phyloP scores from a whole-genome alignment of 2,888 invertebrate genomes.

The Yponomeuta malinellus region DNA sequence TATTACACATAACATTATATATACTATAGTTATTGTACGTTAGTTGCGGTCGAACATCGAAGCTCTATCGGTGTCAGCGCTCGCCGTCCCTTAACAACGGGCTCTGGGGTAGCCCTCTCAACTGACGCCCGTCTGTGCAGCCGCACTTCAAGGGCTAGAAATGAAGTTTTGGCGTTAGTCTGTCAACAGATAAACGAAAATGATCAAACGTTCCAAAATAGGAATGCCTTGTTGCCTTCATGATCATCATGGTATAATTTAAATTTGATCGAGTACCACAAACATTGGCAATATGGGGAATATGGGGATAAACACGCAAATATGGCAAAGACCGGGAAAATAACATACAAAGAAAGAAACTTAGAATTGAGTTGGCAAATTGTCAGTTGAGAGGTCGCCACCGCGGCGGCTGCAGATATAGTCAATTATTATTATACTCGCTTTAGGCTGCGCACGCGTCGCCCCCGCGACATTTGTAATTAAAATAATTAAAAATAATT shows the following conservation, averaged over 20 bases:
- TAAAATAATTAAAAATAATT: conserved; percentile 23
- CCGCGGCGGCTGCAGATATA: conserved; percentile 46
- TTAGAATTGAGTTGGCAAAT: not conserved
- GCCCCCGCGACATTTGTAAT: conserved; percentile 48
- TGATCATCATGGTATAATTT: too few relatives aligned
- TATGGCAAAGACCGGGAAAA: too few relatives aligned
- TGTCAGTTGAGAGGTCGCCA: conserved; percentile 11
- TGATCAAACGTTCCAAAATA: too few relatives aligned
- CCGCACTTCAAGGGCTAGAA: not conserved
- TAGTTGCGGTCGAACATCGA: not conserved
- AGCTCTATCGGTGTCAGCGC: not conserved
- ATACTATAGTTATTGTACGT: conserved; percentile 1
- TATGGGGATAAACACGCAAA: not conserved
- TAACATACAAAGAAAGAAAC: too few relatives aligned
- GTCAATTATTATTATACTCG: conserved; percentile 62
- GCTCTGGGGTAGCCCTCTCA: not conserved
- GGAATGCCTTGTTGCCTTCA: too few relatives aligned
- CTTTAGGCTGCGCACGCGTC: conserved; percentile 30
- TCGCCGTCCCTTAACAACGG: not conserved
- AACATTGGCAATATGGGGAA: not conserved
- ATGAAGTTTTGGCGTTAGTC: too few relatives aligned
- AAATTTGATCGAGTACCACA: too few relatives aligned
- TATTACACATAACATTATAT: not conserved
- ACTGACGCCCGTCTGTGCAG: not conserved
- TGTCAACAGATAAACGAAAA: too few relatives aligned